Percentiles rank a stretch among this genome's conserved stretches.
Conservation (phyloP, 1,140 invertebrate species). For the Oryctes rhinoceros region DNA sequence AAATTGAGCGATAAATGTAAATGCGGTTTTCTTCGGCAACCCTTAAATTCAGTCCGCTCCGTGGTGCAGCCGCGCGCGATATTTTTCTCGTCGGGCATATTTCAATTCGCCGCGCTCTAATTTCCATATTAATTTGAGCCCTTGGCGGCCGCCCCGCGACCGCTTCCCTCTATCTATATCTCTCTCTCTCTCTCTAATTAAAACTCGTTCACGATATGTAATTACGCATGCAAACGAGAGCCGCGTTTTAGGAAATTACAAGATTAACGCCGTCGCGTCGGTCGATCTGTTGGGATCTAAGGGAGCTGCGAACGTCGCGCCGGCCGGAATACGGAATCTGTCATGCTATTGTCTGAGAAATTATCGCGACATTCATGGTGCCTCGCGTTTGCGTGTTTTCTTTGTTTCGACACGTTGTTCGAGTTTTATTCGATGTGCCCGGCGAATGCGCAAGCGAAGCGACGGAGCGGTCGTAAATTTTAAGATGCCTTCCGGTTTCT, state of each 20-base stretch:
- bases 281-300: not conserved
- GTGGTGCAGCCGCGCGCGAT: not conserved
- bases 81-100: not conserved
- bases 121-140: constrained; percentile 3
- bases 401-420: constrained; percentile 4
- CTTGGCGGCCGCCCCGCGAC: not conserved
- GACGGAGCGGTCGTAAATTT: not conserved
- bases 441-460: not conserved
- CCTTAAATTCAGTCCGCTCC: not conserved
- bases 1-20: not conserved
- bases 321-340: constrained; percentile 7
- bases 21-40: not conserved
- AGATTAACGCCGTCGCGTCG: constrained; percentile 14
- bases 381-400: not conserved
- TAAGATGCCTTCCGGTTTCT: constrained; percentile 17
- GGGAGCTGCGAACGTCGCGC: not conserved
- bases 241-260: constrained; percentile 33
- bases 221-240: constrained; percentile 34
- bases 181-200: constrained; percentile 28
- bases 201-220: constrained; percentile 32
- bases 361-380: not conserved
- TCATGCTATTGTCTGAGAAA: constrained; percentile 8
- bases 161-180: too few species aligned
- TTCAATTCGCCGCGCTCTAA: not conserved
- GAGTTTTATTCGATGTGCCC: not conserved